Base-by-base conservation (phyloP, 1,140 invertebrate species). In the Conus betulinus region DNA sequence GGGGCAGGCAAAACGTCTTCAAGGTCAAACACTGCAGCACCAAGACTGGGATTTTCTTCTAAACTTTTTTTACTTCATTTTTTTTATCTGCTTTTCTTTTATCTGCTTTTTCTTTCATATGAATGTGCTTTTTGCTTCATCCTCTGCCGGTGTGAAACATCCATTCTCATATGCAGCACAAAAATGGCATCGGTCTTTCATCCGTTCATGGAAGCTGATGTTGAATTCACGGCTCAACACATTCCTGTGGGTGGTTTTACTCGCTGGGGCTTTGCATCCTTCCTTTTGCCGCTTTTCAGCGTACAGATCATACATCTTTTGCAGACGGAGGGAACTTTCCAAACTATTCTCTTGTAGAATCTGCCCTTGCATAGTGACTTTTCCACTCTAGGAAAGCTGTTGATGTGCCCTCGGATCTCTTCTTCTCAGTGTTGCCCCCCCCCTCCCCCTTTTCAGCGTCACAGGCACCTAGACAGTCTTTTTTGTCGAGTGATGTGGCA, bases 241-340 rank as follows among this genome's bases (percentile, higher is more conserved):
- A 79, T 79, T 79, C 25, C 78, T 27, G 78, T 51, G 51, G 8
- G 78, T 79, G 78, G 78, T 79, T 79, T 79, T 13, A 52, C 78
- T 51, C 5, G 78, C 78, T 51, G 78, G 78, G 2, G 78, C 39
- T 39, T 79, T 39, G 20, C 78, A 79, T 39, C 78, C 78, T 39
- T 79, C 78, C 5, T 20, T 79, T 27, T 79, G 27, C 27, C 15
- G n/a, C 51, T 79, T 79, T 79, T 79, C 78, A 39, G 39, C 51
- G 23, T 79, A 79, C 78, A 79, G 13, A 51, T 39, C 6, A 51
- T 79, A 52, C 78, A 39, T 79, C 51, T 39, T 79, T 79, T 79
- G 78, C 25, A 79, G 51, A 79, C 78, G 1, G 51, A 79, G 78
- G 11, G 15, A 79, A 79, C n/a, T 39, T 79, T 52, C 78, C 27